Evolutionary conservation across 1,140 invertebrate species (phyloP), one percentile per base, ranked within the genome.

Genomic region (Orchesella cincta): DNA sequence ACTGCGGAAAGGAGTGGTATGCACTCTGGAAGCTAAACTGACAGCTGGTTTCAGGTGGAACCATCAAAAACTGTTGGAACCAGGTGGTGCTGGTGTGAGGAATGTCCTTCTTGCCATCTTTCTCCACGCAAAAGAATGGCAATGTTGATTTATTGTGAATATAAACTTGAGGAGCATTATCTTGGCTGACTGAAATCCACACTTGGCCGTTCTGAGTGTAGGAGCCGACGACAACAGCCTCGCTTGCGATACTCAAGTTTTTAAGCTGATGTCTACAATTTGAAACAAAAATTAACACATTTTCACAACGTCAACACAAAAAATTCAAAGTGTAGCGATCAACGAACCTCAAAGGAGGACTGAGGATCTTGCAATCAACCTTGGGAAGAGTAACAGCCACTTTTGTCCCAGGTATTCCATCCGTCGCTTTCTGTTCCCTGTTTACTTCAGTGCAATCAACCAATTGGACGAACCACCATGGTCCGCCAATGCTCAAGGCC

Each of bases 191-290:
- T 14, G 77, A 74, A 16, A 82, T 76, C 79, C 81, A 82, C 54
- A 82, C 81, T 79, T 82, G 81, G 12, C 81, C 81, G 73, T 82
- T 75, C 36, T 76, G 78, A 14, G 54, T 79, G 31, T 36, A 77
- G 76, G 79, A 80, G 18, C 64, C 76, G 1, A 82, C n/a, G 1
- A 75, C 67, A 14, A 80, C 5, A 1, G 81, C 73, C 39, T 52
- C n/a, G 20, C 77, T 79, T 1, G 39, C 71, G 2, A 29, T 26
- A 26, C 67, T 35, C 2, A 57, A 75, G 5, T 64, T 26, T 31
- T 75, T 51, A 46, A 75, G 67, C 29, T 54, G 29, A 23, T 36
- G 74, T 31, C 74, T 73, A 39, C 34, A 73, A n/a, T n/a, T n/a
- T n/a, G n/a, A n/a, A n/a, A n/a, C n/a, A n/a, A 51, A 51, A 51